Percentiles rank a stretch among this genome's conserved stretches.
These are phyloP conservation scores for Mastomys coucha DNA, from an alignment of 2,113 vertebrate species.

Conservation along the genomic window DNA sequence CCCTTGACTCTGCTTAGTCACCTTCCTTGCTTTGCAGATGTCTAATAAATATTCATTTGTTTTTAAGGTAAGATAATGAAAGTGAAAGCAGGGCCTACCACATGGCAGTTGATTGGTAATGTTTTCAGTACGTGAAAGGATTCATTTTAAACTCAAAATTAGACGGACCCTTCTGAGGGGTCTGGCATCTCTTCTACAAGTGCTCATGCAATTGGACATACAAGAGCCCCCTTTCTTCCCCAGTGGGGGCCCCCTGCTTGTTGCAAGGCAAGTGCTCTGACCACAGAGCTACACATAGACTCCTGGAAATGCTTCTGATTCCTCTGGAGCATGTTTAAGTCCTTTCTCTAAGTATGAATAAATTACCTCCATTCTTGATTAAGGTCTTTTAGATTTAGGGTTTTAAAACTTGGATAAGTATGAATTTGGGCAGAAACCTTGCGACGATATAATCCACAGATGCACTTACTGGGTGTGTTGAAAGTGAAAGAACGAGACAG, in stretches of 20 bases:
- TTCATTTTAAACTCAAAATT: background rate
- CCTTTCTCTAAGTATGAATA: background rate
- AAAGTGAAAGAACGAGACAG: background rate
- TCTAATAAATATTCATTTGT: background rate
- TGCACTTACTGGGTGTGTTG: background rate
- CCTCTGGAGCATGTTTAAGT: background rate
- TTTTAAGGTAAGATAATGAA: background rate
- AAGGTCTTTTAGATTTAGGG: background rate
- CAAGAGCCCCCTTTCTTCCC: background rate
- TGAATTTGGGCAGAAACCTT: slow-evolving; percentile 12
- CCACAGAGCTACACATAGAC: background rate
- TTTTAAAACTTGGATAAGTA: background rate
- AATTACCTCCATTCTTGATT: background rate
- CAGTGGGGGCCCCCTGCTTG: no score
- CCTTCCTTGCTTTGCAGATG: background rate
- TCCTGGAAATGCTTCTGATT: background rate
- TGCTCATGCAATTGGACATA: background rate
- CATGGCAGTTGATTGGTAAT: no score
- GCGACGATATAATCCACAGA: background rate
- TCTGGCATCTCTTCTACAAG: background rate
- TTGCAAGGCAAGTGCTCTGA: background rate
- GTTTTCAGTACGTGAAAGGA: background rate
- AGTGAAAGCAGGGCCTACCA: background rate
- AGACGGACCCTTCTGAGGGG: background rate
- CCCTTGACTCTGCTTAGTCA: background rate